Conservation (phyloP, 2,797 vertebrate genomes). For the Bovichtus diacanthus region DNA sequence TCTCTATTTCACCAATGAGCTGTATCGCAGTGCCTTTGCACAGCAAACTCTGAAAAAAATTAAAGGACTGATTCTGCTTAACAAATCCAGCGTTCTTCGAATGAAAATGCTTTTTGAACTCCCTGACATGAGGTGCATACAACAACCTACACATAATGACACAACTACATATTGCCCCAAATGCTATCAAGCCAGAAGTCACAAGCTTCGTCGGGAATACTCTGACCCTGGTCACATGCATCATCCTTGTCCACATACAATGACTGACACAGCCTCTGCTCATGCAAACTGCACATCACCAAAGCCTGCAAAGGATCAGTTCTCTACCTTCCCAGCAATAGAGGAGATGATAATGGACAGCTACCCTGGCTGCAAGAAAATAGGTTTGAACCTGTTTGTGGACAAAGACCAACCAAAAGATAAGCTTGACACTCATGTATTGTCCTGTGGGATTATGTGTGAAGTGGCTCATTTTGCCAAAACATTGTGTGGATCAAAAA, state of each 20-base stretch:
- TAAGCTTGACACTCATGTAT: not conserved
- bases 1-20: conserved; percentile 36
- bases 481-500: conserved; percentile 8
- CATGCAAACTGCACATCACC: not conserved
- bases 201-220: not conserved
- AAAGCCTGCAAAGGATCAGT: not conserved
- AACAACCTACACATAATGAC: not conserved
- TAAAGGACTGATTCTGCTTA: no score
- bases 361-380: conserved; percentile 24
- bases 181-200: conserved; percentile 29
- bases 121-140: not conserved
- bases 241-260: not conserved
- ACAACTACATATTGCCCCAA: conserved; percentile 17
- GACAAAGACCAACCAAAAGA: conserved; percentile 8
- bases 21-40: conserved; percentile 2
- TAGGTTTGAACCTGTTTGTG: conserved; percentile 34
- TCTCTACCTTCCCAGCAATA: not conserved
- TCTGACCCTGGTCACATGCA: not conserved
- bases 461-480: conserved; percentile 24
- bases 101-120: conserved; percentile 25
- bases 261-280: not conserved
- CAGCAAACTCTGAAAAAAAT: no score
- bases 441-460: conserved; percentile 4
- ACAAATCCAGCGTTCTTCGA: rapidly evolving
- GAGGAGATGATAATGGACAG: not conserved